These are phyloP conservation scores for Macrocentrus cingulum DNA, from an alignment of 1,140 invertebrate genomes.

Conservation along the genomic window DNA sequence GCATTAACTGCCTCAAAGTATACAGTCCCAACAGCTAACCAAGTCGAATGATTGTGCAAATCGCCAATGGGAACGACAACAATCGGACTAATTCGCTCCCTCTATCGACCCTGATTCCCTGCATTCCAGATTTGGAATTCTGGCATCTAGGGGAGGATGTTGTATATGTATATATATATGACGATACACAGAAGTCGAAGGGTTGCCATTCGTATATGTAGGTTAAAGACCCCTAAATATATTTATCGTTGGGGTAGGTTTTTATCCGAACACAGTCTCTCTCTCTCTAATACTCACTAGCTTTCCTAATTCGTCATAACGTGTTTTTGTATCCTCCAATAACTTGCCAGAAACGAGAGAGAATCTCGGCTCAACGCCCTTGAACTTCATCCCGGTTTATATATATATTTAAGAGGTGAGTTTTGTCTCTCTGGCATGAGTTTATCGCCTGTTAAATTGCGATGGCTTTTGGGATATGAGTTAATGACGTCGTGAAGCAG, in stretches of 20 bases:
- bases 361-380: conserved; percentile 12
- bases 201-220: conserved; percentile 27
- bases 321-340: conserved; percentile 36
- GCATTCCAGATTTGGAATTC: no score
- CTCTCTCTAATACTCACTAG: conserved; percentile 21
- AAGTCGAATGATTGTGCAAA: no score
- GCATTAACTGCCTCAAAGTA: no score
- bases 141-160: conserved; percentile 5
- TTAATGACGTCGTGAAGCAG: conserved; percentile 16
- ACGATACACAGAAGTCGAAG: conserved; percentile 28
- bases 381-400: conserved; percentile 2
- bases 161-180: conserved; percentile 12
- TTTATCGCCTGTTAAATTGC: conserved; percentile 44
- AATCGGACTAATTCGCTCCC: no score
- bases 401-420: no score
- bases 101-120: no score
- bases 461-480: conserved; percentile 30
- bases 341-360: conserved; percentile 26
- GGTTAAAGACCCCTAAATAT: conserved; percentile 42
- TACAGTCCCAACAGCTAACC: no score
- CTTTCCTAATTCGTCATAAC: conserved; percentile 47
- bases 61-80: no score
- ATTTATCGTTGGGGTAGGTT: conserved; percentile 48
- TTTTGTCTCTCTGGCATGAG: conserved; percentile 19
- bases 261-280: conserved; percentile 26